These are phyloP conservation scores for Tichodroma muraria DNA, from an alignment of 2,113 vertebrate species.

Conservation along the genomic window DNA sequence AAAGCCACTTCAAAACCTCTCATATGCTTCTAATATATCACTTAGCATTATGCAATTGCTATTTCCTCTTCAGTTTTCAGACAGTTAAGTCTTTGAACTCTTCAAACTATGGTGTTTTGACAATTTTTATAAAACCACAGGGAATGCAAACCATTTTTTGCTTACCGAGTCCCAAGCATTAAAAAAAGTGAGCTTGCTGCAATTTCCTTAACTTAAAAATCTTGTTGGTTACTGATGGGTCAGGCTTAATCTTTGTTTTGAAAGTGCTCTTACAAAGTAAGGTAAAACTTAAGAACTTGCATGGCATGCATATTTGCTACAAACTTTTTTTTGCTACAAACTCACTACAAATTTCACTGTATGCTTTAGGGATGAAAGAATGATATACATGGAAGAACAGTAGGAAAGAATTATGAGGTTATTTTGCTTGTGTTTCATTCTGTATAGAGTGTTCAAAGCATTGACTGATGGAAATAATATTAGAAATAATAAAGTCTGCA, in stretches of 20 bases:
- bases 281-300: neutral
- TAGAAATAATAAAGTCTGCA: neutral
- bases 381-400: neutral
- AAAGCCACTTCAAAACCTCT: conserved; percentile 39
- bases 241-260: neutral
- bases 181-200: neutral
- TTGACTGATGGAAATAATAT: neutral
- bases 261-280: neutral
- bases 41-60: conserved; percentile 54
- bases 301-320: neutral
- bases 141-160: neutral
- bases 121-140: conserved; percentile 27
- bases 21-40: conserved; percentile 59
- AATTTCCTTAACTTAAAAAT: neutral
- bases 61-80: conserved; percentile 42
- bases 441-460: neutral
- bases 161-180: neutral
- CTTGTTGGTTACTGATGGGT: neutral
- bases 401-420: neutral
- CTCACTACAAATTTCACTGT: neutral
- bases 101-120: conserved; percentile 45
- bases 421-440: neutral
- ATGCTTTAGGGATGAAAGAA: neutral
- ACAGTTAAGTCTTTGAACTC: conserved; percentile 41
- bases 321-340: neutral